Conservation (phyloP, 2,888 invertebrate genomes). For the Melanophora roralis region DNA sequence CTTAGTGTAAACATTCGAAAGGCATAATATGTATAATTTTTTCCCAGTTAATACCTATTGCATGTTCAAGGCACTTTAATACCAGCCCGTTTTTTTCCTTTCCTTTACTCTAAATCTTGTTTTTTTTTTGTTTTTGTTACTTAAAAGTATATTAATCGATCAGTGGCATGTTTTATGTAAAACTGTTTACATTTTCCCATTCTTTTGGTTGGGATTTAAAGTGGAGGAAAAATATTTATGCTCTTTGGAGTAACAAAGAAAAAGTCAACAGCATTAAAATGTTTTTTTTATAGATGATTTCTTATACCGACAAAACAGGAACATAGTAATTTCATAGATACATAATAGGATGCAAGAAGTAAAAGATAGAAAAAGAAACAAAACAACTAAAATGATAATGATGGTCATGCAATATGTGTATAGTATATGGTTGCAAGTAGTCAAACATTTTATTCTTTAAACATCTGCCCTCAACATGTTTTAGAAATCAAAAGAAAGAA, state of each 20-base stretch:
- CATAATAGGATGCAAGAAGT: constrained; percentile 58
- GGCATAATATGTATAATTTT: background rate
- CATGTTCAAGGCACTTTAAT: constrained; percentile 55
- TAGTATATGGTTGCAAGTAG: constrained; percentile 21
- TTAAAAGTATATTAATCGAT: constrained; percentile 61
- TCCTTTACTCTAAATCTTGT: constrained; percentile 49
- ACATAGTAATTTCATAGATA: constrained; percentile 59
- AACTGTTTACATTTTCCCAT: constrained; percentile 45
- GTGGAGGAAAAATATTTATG: constrained; percentile 16
- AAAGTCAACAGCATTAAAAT: constrained; percentile 30
- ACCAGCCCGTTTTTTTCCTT: constrained; percentile 38
- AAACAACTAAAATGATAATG: constrained; percentile 8
- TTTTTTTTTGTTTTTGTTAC: constrained; percentile 26
- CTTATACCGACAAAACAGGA: constrained; percentile 46
- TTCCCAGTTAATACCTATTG: constrained; percentile 37
- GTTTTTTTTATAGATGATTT: constrained; percentile 7
- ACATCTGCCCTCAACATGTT: constrained; percentile 60
- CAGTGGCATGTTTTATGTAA: constrained; percentile 54
- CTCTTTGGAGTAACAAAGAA: constrained; percentile 12
- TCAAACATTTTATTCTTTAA: constrained; percentile 32
- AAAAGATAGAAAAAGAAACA: constrained; percentile 6
- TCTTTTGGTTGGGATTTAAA: constrained; percentile 42
- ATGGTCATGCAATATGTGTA: constrained; percentile 30
- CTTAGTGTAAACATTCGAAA: constrained; percentile 28
- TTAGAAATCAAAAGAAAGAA: constrained; percentile 16